phyloP scores from a whole-genome alignment of 2,113 vertebrate genomes.

The Raja brachyura region DNA sequence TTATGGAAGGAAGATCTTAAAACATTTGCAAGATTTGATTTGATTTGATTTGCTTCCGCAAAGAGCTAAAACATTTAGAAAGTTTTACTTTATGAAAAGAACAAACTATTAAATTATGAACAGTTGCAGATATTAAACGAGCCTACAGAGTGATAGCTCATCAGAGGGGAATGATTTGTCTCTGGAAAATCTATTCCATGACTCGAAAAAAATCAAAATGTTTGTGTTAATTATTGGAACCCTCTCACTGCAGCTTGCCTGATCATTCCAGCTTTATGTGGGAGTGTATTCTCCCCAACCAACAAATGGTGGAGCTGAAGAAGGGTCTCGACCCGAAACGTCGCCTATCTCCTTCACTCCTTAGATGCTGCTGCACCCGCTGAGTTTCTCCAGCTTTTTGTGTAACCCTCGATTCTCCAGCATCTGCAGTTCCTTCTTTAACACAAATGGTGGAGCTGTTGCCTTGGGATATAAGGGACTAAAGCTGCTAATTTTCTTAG shows the following conservation, averaged over 20 bases:
- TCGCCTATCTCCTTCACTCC: too few species aligned
- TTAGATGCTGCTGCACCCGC: too few species aligned
- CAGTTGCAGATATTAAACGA: not conserved
- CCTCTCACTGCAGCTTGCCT: not conserved
- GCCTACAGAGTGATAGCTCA: not conserved
- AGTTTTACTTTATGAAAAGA: not conserved
- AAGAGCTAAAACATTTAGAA: not conserved
- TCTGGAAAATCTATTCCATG: conserved; percentile 3
- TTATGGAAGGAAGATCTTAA: not conserved
- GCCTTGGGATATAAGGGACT: conserved; percentile 50
- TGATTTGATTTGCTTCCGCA: not conserved
- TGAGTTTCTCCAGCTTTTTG: too few species aligned
- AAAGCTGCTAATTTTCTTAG: conserved; percentile 8
- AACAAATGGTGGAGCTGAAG: conserved; percentile 58
- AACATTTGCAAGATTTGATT: not conserved
- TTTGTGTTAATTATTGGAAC: conserved; percentile 1
- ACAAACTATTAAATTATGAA: not conserved
- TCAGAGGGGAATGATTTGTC: conserved; percentile 26
- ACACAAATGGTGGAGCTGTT: conserved; percentile 60
- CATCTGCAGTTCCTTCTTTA: too few species aligned
- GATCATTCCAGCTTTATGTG: not conserved
- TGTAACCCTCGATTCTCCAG: too few species aligned
- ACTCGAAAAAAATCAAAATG: not conserved
- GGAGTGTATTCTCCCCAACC: conserved; percentile 42
- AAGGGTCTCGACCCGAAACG: too few species aligned